Base-by-base conservation (phyloP, 2,888 invertebrate species). In the Polydrusus cervinus region DNA sequence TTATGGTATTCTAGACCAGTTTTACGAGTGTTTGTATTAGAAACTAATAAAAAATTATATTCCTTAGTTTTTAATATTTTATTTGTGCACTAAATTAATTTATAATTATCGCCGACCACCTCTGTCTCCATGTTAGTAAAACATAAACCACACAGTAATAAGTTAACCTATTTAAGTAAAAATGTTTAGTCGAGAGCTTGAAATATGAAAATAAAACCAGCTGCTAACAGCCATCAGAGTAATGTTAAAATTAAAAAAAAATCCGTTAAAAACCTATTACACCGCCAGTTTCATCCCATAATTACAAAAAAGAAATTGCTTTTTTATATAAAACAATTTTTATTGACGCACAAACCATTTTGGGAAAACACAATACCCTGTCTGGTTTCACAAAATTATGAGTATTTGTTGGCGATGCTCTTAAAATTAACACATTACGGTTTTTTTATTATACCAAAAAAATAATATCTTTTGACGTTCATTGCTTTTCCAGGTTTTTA, bases 351-450 rank as follows among this genome's bases (percentile, higher is more conserved):
- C 16, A 61, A 64, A 64, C 16, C n/a, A 65, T 65, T 38, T 51
- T 14, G 40, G 18, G 20, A 60, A 71, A 62, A 25, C 43, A 71
- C 62, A 71, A 71, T 71, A 62, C 53, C 30, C 9, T 70, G 71
- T 71, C 71, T 49, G 43, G 9, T 38, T 30, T 10, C n/a, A 25
- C 53, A 51, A 62, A 71, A 64, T 71, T 71, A 71, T 64, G 71
- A 62, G 62, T 51, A n/a, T 71, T 25, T 14, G 38, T 62, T 71
- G 62, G 71, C 62, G n/a, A 43, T 53, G 53, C 16, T 51, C 20
- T 53, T 64, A 64, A 64, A 62, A 53, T 53, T 38, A 14, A 40
- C 60, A 38, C 69, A 61, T 70, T 61, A 64, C 40, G 43, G 64
- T 25, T 20, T 61, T 70, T 70, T 70, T 49, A 61, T 60, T 16